Percentiles rank a stretch among this genome's conserved stretches.
These are phyloP conservation scores for Emmelina monodactyla DNA, from an alignment of 2,888 invertebrate genomes.

Conservation along the genomic window DNA sequence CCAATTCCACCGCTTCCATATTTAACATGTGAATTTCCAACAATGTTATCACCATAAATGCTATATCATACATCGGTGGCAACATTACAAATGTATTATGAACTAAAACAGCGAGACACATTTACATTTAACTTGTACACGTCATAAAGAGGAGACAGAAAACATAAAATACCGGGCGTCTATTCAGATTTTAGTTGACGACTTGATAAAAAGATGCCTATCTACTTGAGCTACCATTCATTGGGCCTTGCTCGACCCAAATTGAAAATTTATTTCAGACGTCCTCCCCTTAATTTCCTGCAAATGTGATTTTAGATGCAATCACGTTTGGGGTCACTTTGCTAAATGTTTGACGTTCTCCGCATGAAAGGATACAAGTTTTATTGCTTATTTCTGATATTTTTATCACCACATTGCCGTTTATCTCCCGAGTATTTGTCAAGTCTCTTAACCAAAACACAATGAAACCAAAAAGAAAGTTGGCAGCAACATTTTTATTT, in stretches of 20 bases:
- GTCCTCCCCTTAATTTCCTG: slow-evolving; percentile 54
- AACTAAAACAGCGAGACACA: too few relatives aligned
- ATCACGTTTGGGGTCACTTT: slow-evolving; percentile 40
- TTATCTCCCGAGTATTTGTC: background rate
- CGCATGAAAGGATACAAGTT: slow-evolving; percentile 20
- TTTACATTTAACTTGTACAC: too few relatives aligned
- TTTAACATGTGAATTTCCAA: too few relatives aligned
- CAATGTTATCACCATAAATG: too few relatives aligned
- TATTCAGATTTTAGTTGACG: background rate
- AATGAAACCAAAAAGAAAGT: background rate
- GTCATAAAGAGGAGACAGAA: background rate
- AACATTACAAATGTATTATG: too few relatives aligned
- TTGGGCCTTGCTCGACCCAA: slow-evolving; percentile 39
- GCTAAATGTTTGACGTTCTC: slow-evolving; percentile 4
- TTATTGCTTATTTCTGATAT: background rate
- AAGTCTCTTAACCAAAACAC: background rate
- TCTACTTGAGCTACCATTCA: slow-evolving; percentile 27
- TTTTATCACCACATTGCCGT: background rate
- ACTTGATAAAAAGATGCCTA: slow-evolving; percentile 20
- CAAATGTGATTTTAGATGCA: slow-evolving; percentile 54
- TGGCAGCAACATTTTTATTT: too few relatives aligned
- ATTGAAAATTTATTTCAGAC: slow-evolving; percentile 55
- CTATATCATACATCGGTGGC: too few relatives aligned
- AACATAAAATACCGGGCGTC: background rate
- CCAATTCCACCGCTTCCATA: too few relatives aligned